Percentiles rank a stretch among this genome's conserved stretches.
These are phyloP conservation scores for Trachythela sp. DNA, from an alignment of 64 coral and sea anemone genomes.

Conservation along the genomic window DNA sequence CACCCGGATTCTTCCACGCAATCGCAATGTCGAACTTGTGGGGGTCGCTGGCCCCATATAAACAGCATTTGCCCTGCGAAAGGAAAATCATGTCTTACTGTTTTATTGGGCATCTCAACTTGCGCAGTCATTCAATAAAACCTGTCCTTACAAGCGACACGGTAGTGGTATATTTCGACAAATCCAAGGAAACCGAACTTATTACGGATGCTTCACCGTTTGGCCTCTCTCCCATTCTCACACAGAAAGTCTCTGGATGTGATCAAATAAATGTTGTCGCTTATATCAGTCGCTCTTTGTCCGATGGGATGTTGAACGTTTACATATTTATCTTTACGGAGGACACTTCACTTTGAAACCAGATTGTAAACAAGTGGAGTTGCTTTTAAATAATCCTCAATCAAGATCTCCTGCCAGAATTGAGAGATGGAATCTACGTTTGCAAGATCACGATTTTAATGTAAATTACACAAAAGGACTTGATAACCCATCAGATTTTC, in stretches of 20 bases:
- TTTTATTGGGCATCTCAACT: neutral
- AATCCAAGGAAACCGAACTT: conserved; percentile 1
- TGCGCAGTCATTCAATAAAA: conserved; percentile 8
- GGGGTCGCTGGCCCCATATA: neutral
- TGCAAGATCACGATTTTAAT: conserved; percentile 28
- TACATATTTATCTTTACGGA: neutral
- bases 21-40: neutral
- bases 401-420: neutral
- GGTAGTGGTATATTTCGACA: conserved; percentile 25
- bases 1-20: too few relatives aligned
- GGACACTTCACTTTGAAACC: neutral
- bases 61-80: too few relatives aligned
- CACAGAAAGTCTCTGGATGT: neutral
- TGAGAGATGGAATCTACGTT: conserved; percentile 5
- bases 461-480: neutral
- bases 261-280: conserved; percentile 3
- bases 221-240: conserved; percentile 19
- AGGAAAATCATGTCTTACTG: too few relatives aligned
- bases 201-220: conserved; percentile 28
- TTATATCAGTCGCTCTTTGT: conserved; percentile 4
- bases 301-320: conserved; percentile 21
- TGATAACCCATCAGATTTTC: conserved; percentile 28
- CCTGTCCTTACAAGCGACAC: neutral
- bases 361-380: neutral
- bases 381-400: neutral